Base-by-base conservation (phyloP, 2,113 vertebrate species). In the Synchiropus splendidus region DNA sequence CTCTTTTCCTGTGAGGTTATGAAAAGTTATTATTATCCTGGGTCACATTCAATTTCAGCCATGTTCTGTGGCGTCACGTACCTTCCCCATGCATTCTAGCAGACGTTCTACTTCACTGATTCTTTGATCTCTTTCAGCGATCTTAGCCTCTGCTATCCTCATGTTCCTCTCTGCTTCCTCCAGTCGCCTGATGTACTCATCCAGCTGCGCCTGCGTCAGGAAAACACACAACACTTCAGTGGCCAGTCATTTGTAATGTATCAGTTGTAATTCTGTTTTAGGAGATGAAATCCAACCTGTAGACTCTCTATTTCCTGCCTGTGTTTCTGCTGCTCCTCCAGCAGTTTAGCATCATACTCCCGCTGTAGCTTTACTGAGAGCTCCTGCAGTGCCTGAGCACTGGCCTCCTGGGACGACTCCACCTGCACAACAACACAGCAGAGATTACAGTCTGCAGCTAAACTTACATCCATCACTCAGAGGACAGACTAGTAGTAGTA, bases 71-170 rank as follows among this genome's bases (percentile, higher is more conserved):
- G 6, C 10, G 11, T 17, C 9, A 6, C 57, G 21, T 68, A 93
- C 95, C 83, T 87, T 86, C 48, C 83, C 88, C 95, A 98, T 98
- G 43, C 92, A 88, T 36, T 86, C 85, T n/a, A 95, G 85, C 17
- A 97, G 78, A 17, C 87, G 79, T 67, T 98, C 95, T 61, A 97
- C 64, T 50, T 97, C 95, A 1, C 76, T 62, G 6, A 98, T 92
- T 50, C 87, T 87, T 74, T 84, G 84, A 72, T 98, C 94, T 51
- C 87, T 87, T 50, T 98, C 94, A 31, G 87, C 81, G 0, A 98
- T 88, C 78, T 86, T 89, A 30, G 78, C 81, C 72, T 95, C 90
- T 37, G 89, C 88, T 0, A 61, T 49, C 14, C 70, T 75, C 60
- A 89, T 82, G 57, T 87, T 96, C 46, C 63, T 86, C 70, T 92